Base-by-base conservation (phyloP, 2,888 invertebrate species). In the Leucophenga maculata region DNA sequence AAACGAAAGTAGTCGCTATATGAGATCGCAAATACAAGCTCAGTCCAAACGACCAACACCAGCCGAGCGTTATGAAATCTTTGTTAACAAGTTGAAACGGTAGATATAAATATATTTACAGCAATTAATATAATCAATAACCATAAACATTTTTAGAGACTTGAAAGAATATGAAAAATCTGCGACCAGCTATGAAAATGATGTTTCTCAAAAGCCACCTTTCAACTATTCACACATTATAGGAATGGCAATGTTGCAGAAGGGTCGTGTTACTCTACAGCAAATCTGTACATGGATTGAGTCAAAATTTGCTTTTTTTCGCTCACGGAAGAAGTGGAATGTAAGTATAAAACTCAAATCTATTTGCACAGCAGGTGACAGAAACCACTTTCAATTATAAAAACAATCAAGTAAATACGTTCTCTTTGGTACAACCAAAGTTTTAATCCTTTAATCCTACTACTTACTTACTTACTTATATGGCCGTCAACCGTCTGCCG, bases 211-310 rank as follows among this genome's bases (percentile, higher is more conserved):
- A n/a, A 89, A 89, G 60, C 89, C 89, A 0, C 88, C 88, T 0
- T 89, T 88, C 67, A 89, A 89, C 69, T 89, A 89, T 70, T 88
- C 89, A 0, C 87, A 88, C 73, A 88, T 89, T 3, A 89, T 89
- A 55, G 89, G 87, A 1, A 89, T 89, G 89, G 88, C 88, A 9
- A 88, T 89, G 86, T 70, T 89, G 9, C 87, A 88, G 65, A 86
- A 86, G 65, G 88, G 88, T 2, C 75, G 86, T 3, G 85, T 87
- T 65, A 89, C 89, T 1, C 75, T 89, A 2, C 87, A 88, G 65
- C 86, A 89, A 70, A 88, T 89, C 57, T 89, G 88, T 68, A 74
- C 86, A 6, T 89, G 88, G 88, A 89, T 89, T 72, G 86, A 89
- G 72, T 77, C 79, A 3, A 88, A 87, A 67, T 89, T 89, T 75